Conservation (phyloP, 2,113 vertebrate species). For the Prinia subflava region DNA sequence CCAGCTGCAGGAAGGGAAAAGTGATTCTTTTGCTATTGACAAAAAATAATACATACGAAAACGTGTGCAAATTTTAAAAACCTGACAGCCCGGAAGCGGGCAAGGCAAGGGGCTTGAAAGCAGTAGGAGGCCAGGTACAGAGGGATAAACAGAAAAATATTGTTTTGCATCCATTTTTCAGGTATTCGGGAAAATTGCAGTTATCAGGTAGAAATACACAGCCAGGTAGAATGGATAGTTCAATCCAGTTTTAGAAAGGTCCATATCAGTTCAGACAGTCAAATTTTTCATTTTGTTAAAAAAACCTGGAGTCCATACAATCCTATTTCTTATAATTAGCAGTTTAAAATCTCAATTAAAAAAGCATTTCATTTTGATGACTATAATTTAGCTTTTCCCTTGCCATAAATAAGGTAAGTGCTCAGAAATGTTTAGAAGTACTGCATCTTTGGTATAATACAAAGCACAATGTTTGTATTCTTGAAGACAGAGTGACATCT, state of each 20-base stretch:
- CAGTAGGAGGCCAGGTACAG: background rate
- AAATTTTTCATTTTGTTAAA: background rate
- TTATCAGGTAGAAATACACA: background rate
- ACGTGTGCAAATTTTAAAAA: background rate
- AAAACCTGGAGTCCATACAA: background rate
- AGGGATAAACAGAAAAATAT: background rate
- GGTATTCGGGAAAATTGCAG: background rate
- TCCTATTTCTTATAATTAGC: conserved; percentile 48
- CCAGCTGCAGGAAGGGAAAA: background rate
- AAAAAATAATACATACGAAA: background rate
- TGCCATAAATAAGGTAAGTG: conserved; percentile 14
- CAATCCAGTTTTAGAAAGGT: background rate
- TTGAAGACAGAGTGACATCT: conserved; percentile 99
- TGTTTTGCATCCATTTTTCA: background rate
- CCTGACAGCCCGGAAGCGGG: background rate
- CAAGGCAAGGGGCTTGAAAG: background rate
- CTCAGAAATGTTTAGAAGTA: conserved; percentile 25
- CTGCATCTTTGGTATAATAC: background rate
- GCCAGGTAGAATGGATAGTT: background rate
- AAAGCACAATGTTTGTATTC: conserved; percentile 70
- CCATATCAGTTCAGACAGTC: background rate
- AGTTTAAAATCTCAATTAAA: conserved; percentile 37
- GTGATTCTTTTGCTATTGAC: background rate
- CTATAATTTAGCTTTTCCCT: conserved; percentile 53
- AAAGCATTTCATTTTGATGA: conserved; percentile 27